Conservation (phyloP, 2,113 vertebrate genomes). For the Eidolon helvum region DNA sequence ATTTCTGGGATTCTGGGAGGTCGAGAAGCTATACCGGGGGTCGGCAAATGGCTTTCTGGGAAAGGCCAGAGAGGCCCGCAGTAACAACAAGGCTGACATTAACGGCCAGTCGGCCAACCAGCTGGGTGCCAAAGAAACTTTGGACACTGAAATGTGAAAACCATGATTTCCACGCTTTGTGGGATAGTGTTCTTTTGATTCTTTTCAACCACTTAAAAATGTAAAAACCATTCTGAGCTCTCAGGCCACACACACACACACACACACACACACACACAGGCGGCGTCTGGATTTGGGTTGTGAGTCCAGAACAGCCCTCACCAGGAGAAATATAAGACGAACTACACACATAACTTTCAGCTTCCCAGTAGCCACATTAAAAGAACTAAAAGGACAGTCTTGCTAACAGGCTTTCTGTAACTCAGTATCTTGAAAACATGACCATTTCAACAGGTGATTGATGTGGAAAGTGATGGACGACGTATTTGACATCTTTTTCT, state of each 20-base stretch:
- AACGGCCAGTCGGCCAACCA: background rate
- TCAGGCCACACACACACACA: no score
- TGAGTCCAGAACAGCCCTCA: fast-evolving
- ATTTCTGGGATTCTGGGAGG: background rate
- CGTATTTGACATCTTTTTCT: background rate
- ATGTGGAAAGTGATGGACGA: background rate
- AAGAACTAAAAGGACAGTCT: background rate
- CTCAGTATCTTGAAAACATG: background rate
- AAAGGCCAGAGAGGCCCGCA: background rate
- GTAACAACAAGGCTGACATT: background rate
- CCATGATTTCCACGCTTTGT: background rate
- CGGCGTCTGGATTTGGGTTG: background rate
- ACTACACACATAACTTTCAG: background rate
- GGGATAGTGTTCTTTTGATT: background rate
- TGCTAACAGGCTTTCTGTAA: background rate
- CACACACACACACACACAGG: no score
- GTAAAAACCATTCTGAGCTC: background rate
- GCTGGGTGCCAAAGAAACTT: background rate
- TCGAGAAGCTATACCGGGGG: background rate
- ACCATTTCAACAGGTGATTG: background rate
- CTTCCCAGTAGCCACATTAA: background rate
- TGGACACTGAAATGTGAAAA: no score
- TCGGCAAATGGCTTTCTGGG: background rate
- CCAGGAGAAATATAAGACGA: background rate
- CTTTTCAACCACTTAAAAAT: background rate